These are phyloP conservation scores for Semaprochilodus insignis DNA, from an alignment of 2,797 vertebrate genomes.

Conservation along the genomic window DNA sequence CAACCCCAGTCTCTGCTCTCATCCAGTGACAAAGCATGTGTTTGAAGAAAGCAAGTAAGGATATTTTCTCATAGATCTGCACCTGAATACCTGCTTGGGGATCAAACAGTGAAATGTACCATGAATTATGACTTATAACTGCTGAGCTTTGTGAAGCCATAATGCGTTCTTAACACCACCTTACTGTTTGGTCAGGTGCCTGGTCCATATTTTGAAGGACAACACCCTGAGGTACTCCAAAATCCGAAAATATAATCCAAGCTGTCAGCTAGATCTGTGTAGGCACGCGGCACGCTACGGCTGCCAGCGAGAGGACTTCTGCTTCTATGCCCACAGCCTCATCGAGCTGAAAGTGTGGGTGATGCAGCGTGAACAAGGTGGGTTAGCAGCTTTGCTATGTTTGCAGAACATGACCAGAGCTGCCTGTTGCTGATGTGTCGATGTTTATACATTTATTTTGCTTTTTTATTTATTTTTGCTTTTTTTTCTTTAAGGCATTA, in stretches of 20 bases:
- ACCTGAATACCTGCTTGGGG: neutral
- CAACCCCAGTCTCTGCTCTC: slow-evolving; percentile 90
- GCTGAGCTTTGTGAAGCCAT: neutral
- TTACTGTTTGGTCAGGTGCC: slow-evolving; percentile 82
- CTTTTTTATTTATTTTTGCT: too few relatives aligned
- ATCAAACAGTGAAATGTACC: neutral
- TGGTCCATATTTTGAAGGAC: slow-evolving; percentile 94
- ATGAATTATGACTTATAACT: neutral
- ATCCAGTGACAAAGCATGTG: slow-evolving; percentile 91
- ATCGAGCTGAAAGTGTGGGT: slow-evolving; percentile 97
- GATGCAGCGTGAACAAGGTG: slow-evolving; percentile 91
- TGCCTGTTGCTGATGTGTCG: neutral
- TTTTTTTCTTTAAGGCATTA: slow-evolving; percentile 84
- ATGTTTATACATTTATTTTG: neutral
- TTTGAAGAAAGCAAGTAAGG: slow-evolving; percentile 97
- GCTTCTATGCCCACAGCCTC: slow-evolving; percentile 96
- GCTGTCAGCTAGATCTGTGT: slow-evolving; percentile 91
- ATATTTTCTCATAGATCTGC: neutral
- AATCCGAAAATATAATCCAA: slow-evolving; percentile 83
- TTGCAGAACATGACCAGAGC: too few relatives aligned
- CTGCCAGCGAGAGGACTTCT: slow-evolving; percentile 92
- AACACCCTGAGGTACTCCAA: slow-evolving; percentile 93
- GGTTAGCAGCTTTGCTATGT: neutral
- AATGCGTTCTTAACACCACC: neutral
- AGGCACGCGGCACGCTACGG: slow-evolving; percentile 95